Conservation (phyloP, 2,113 vertebrate species). For the Elephantulus edwardii region DNA sequence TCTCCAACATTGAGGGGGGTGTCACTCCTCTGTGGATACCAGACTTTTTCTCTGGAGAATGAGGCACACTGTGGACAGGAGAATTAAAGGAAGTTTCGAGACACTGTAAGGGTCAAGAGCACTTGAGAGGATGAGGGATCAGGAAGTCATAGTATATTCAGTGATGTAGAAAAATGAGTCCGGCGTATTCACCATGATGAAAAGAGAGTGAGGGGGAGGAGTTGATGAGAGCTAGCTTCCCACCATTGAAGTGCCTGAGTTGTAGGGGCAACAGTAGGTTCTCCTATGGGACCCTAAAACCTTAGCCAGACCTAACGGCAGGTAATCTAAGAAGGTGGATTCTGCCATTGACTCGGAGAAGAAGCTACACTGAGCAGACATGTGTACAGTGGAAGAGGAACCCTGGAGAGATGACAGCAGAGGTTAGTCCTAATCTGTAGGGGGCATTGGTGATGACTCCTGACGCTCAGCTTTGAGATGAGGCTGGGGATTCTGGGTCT, state of each 20-base stretch:
- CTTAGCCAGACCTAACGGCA: not conserved
- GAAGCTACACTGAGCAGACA: not conserved
- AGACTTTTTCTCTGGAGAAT: not conserved
- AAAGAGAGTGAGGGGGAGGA: too few relatives aligned
- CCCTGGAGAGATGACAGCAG: not conserved
- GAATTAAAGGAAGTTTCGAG: not conserved
- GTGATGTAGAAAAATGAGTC: not conserved
- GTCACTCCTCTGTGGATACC: fast-evolving
- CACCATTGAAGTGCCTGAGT: not conserved
- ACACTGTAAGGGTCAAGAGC: too few relatives aligned
- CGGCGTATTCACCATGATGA: not conserved
- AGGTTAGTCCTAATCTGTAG: too few relatives aligned
- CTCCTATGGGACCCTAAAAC: not conserved
- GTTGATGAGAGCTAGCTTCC: not conserved
- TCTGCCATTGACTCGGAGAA: not conserved
- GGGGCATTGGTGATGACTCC: fast-evolving
- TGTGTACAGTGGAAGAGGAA: not conserved
- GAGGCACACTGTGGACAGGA: fast-evolving
- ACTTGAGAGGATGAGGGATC: not conserved
- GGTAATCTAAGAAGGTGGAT: not conserved
- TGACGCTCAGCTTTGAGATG: not conserved
- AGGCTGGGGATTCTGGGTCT: not conserved
- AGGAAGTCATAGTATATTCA: not conserved
- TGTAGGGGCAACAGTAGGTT: not conserved
- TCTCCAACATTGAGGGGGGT: not conserved